Base-by-base conservation (phyloP, 2,797 vertebrate species). In the Lepilemur septentrionalis region DNA sequence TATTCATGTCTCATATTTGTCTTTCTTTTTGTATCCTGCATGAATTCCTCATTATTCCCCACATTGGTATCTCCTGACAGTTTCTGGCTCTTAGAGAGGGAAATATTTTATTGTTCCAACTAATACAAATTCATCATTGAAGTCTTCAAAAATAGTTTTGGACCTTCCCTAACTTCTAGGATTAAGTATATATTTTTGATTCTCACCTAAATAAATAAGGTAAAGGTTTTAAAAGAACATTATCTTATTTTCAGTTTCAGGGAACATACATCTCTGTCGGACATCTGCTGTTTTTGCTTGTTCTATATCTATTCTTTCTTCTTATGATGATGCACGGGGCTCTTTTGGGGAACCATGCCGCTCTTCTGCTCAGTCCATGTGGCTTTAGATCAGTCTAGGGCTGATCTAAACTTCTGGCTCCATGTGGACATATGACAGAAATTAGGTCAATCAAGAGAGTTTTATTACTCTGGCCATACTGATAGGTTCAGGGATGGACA, bases 71-170 rank as follows among this genome's bases (percentile, higher is more conserved):
- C 43, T 94, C 61, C 43, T 82, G 43, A 70, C 30, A 35, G 73
- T 65, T 84, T 93, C 79, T 55, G 69, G 67, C 61, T 67, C 28
- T 78, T 41, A 32, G 43, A 76, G 13, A 28, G n/a, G 70, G 10
- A 96, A 50, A 84, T 69, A 73, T 25, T 93, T 85, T 63, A 85
- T 38, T 61, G 43, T 73, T 91, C 17, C 25, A 91, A 17, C 91
- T 41, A 91, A 22, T 72, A 80, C 22, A 86, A 48, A 83, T 86
- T 93, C 52, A 76, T 25, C 13, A 70, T 25, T 8, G 65, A 79
- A 70, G 14, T 69, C 73, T 57, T 88, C 28, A 89, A 65, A 95
- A 89, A 30, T 69, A 86, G 5, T 75, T 59, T 30, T 46, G 25
- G 43, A 35, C 13, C 10, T 86, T 50, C 48, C 17, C 10, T 28